Base-by-base conservation (phyloP, 2,113 vertebrate genomes). In the Microtus richardsoni region DNA sequence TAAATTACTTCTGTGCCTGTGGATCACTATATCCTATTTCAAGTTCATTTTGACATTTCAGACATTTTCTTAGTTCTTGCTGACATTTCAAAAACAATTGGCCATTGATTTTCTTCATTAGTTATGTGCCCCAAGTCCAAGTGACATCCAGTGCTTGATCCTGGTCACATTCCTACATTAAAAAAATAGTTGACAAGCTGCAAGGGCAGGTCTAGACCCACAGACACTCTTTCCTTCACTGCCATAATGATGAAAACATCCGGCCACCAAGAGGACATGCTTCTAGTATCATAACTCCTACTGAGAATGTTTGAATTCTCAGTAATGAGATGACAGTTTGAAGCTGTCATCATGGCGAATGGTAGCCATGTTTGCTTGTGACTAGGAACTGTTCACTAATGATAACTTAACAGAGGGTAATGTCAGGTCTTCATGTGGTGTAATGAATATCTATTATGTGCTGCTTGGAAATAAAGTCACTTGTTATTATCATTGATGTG, bases 81-180 rank as follows among this genome's bases (percentile, higher is more conserved):
- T 98, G 97, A 96, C 97, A 97, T 97, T 98, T 97, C 30, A 82
- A 85, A 96, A 97, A 96, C 96, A 97, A 97, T 68, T 92, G 74
- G 58, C 80, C 73, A 97, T 96, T 94, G 97, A 97, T 97, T 97
- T 96, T 96, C 95, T 96, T 94, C 90, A 93, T 97, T 98, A 98
- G 95, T 97, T 97, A 95, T 95, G 88, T 93, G 79, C 52, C 89
- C 47, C 52, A 88, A 88, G 71, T 39, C 88, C 80, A 92, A 92
- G 84, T 96, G 95, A 82, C 85, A 90, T 14, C 58, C 71, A 90
- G 62, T 0, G 7, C 22, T 86, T 93, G 83, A 90, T 90, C 64
- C 21, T 66, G 39, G 77, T 41, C 13, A 13, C 58, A 64, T 14
- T 19, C 83, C 41, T 93, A 17, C 85, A 85, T 96, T 95, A 93